These are phyloP conservation scores for Julus scandinavius DNA, from an alignment of 2,888 invertebrate genomes.

Conservation along the genomic window DNA sequence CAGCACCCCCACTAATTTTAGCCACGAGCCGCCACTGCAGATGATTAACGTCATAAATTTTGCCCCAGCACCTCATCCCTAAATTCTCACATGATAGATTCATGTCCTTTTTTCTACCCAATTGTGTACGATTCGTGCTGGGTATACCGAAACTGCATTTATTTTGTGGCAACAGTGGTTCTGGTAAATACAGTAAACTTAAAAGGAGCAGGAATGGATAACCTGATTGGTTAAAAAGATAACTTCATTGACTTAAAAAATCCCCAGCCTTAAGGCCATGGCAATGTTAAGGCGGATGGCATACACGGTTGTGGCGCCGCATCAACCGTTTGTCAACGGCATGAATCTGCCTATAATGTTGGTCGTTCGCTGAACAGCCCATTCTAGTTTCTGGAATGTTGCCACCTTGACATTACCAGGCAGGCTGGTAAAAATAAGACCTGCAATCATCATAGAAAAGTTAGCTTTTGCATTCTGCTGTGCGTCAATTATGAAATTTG, in stretches of 20 bases:
- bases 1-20: too few species aligned
- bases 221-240: neutral
- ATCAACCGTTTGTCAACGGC: neutral
- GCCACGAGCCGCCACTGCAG: too few species aligned
- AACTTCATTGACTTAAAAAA: conserved; percentile 12
- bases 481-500: neutral
- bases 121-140: neutral
- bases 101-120: neutral
- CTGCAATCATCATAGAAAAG: neutral
- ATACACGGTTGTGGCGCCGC: neutral
- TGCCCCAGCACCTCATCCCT: too few species aligned
- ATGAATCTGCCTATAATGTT: neutral
- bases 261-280: neutral
- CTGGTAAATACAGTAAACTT: neutral
- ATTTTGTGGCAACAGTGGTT: neutral
- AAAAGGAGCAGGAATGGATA: neutral
- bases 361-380: neutral
- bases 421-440: neutral
- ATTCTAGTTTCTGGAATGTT: neutral
- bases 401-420: neutral
- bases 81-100: too few species aligned
- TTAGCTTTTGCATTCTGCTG: neutral
- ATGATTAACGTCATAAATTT: too few species aligned
- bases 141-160: neutral
- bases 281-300: neutral